A percentile compares a stretch with the other conserved stretches of the same genome.
Conservation (phyloP, 2,797 vertebrate genomes). For the Oreochromis mossambicus region DNA sequence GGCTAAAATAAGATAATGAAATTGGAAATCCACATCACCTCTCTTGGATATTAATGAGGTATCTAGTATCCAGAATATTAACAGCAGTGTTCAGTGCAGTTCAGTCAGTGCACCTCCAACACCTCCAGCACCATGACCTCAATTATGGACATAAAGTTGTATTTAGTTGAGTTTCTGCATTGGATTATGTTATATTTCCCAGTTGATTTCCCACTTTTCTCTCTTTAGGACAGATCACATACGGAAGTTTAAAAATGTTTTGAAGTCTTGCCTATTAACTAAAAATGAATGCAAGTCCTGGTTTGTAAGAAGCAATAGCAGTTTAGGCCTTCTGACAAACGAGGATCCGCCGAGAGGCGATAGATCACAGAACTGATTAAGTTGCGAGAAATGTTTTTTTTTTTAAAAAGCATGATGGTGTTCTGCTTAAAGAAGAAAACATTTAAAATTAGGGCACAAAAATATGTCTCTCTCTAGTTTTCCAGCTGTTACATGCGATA, state of each 20-base stretch:
- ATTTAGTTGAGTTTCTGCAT: background rate
- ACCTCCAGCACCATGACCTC: background rate
- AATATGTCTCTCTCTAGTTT: background rate
- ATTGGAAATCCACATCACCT: background rate
- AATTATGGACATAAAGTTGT: background rate
- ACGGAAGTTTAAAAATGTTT: background rate
- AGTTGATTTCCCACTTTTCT: background rate
- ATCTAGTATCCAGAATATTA: background rate
- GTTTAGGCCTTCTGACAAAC: background rate
- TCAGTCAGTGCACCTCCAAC: background rate
- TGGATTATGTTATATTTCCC: background rate
- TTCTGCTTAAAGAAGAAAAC: background rate
- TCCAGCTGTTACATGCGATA: background rate
- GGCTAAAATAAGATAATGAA: background rate
- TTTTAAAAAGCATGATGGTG: fast-evolving
- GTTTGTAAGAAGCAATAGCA: background rate
- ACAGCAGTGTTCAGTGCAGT: background rate
- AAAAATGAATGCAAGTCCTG: background rate
- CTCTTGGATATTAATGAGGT: background rate
- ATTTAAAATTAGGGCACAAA: background rate
- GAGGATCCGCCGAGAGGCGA: background rate
- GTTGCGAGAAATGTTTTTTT: background rate
- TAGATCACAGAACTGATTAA: background rate
- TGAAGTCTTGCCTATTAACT: background rate
- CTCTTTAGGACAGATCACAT: background rate